Base-by-base conservation (phyloP, 1,140 invertebrate genomes). In the Brachionus paranguensis region DNA sequence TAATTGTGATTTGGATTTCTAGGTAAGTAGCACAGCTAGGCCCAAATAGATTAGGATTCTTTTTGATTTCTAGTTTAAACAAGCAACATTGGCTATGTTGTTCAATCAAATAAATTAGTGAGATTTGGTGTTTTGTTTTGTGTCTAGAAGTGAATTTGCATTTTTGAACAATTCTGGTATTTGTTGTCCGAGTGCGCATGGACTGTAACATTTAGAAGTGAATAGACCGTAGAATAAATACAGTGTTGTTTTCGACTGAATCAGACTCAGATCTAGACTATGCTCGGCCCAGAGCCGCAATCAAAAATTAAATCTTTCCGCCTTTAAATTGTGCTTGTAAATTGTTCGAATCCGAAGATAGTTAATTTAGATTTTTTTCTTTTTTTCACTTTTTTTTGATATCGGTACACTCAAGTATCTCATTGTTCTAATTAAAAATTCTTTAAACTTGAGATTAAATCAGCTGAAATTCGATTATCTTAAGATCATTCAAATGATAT, bases 391-490 rank as follows among this genome's bases (percentile, higher is more conserved):
- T 37, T 37, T 37, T 37, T 37, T 72, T 43, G 68, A 72, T 72
- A 72, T 72, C 68, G 68, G 37, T 43, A 41, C 17, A 43, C 37
- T 72, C 68, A 17, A 72, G 68, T 72, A 72, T 43, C 33, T 20
- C 41, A 43, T 72, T 3, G 33, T 43, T 12, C 10, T 45, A 68
- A 43, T 72, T 72, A 72, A 72, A 72, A 72, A 41, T 20, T 72
- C 68, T 72, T 72, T 72, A 72, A 72, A 72, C 68, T 72, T 72
- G 68, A 72, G 68, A 72, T 72, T 8, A 72, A 72, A 72, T 72
- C 68, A 72, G 68, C 17, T 45, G 68, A 72, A 72, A 72, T 72
- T 72, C 68, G 37, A 72, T 72, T 72, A 72, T 72, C 4, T 43
- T 72, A 8, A 72, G 68, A 72, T 72, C 37, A 43, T 43, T 72